phyloP scores from a whole-genome alignment of 2,888 invertebrate species.

The Parnassius mnemosyne region DNA sequence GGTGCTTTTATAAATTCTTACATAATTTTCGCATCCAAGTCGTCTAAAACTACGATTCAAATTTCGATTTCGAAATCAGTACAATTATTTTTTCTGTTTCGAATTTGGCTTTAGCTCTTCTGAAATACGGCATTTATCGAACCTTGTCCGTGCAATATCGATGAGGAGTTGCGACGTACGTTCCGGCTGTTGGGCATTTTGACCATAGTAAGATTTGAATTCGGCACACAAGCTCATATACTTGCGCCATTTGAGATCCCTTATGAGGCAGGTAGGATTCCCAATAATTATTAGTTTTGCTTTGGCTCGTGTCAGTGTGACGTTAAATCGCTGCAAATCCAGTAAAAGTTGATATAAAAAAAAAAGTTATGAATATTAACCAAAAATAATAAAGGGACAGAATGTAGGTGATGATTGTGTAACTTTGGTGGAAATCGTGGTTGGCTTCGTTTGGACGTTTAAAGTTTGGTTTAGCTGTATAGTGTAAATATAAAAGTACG shows the following conservation, averaged over 20 bases:
- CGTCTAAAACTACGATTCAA: too few species aligned
- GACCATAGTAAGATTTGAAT: conserved; percentile 55
- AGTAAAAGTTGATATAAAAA: too few species aligned
- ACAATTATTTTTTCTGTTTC: conserved; percentile 26
- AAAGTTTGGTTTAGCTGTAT: too few species aligned
- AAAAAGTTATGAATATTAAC: too few species aligned
- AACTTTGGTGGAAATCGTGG: too few species aligned
- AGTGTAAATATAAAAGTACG: too few species aligned
- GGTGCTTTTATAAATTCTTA: too few species aligned
- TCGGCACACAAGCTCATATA: conserved; percentile 61
- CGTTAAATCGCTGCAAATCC: conserved; percentile 83
- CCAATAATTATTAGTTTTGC: conserved; percentile 81
- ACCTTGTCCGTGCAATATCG: conserved; percentile 45
- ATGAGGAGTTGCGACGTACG: conserved; percentile 40
- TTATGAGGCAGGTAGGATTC: conserved; percentile 65
- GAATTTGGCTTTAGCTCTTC: conserved; percentile 31
- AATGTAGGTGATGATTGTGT: too few species aligned
- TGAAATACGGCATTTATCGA: conserved; percentile 44
- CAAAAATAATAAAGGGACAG: too few species aligned
- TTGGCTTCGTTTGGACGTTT: too few species aligned
- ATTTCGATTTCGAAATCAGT: too few species aligned
- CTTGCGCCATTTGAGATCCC: conserved; percentile 56
- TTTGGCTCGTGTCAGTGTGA: conserved; percentile 85
- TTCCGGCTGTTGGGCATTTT: conserved; percentile 46
- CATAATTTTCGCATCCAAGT: too few species aligned